phyloP scores from a whole-genome alignment of 2,888 invertebrate genomes.

The Meiosimyza platycephala region DNA sequence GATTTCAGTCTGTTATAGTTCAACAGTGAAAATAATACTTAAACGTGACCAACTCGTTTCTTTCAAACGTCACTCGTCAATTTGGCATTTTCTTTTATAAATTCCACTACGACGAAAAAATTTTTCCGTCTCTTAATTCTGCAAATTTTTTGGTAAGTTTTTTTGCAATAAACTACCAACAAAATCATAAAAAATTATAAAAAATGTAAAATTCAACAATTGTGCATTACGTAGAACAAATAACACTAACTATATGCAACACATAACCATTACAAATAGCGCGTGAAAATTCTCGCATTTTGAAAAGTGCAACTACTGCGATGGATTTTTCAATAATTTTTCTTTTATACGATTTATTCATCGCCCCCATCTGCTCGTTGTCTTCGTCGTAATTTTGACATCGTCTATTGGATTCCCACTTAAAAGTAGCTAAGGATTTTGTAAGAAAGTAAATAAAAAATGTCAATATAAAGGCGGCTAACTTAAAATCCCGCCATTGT shows the following conservation, averaged over 20 bases:
- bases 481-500: constrained; percentile 38
- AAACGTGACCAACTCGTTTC: too few relatives aligned
- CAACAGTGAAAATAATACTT: too few relatives aligned
- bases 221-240: too few relatives aligned
- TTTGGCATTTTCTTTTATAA: too few relatives aligned
- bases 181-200: constrained; percentile 24
- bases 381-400: constrained; percentile 42
- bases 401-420: constrained; percentile 2
- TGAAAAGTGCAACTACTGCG: constrained; percentile 1
- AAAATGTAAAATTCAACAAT: neutral
- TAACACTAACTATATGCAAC: too few relatives aligned
- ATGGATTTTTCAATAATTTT: constrained; percentile 21
- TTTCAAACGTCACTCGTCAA: too few relatives aligned
- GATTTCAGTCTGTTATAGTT: too few relatives aligned
- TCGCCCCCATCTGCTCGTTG: constrained; percentile 33
- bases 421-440: neutral
- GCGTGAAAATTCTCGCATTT: neutral
- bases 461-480: neutral
- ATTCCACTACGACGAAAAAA: constrained; percentile 49
- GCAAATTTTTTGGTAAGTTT: constrained; percentile 54
- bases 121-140: constrained; percentile 49
- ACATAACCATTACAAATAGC: neutral
- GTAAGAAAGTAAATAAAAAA: neutral
- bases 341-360: constrained; percentile 38
- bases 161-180: constrained; percentile 26